Conservation (phyloP, 2,797 vertebrate genomes). For the Spea hammondii region DNA sequence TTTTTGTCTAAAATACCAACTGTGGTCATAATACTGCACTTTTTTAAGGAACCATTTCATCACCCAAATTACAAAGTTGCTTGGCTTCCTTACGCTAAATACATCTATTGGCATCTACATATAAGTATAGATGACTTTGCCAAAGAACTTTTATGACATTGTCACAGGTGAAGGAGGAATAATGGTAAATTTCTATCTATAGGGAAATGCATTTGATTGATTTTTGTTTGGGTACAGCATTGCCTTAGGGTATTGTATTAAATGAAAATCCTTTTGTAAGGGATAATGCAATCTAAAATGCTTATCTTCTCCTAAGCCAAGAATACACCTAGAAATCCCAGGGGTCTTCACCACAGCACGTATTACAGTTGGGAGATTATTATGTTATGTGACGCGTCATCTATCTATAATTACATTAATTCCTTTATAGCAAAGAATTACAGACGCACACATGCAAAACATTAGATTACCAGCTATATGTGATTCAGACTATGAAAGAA, state of each 20-base stretch:
- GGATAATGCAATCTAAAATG: slow-evolving; percentile 42
- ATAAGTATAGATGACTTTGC: not conserved
- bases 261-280: slow-evolving; percentile 24
- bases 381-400: slow-evolving; percentile 27
- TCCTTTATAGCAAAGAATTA: slow-evolving; percentile 29
- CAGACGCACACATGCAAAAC: slow-evolving; percentile 8
- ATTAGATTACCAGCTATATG: slow-evolving; percentile 28
- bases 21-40: too few relatives aligned
- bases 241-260: slow-evolving; percentile 38
- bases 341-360: slow-evolving; percentile 15
- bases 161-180: slow-evolving; percentile 21
- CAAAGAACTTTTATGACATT: slow-evolving; percentile 22
- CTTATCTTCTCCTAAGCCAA: slow-evolving; percentile 35
- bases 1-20: too few relatives aligned
- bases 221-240: slow-evolving; percentile 42
- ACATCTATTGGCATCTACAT: too few relatives aligned
- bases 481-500: not conserved
- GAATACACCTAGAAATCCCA: slow-evolving; percentile 33
- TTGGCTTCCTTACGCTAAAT: too few relatives aligned
- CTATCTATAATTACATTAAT: slow-evolving; percentile 38
- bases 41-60: too few relatives aligned
- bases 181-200: slow-evolving; percentile 21
- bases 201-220: slow-evolving; percentile 30
- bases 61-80: too few relatives aligned
- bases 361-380: slow-evolving; percentile 20